Evolutionary conservation across 2,888 invertebrate genomes (phyloP), one percentile per base, ranked within the genome.

Genomic region (Drosophila seclusa): DNA sequence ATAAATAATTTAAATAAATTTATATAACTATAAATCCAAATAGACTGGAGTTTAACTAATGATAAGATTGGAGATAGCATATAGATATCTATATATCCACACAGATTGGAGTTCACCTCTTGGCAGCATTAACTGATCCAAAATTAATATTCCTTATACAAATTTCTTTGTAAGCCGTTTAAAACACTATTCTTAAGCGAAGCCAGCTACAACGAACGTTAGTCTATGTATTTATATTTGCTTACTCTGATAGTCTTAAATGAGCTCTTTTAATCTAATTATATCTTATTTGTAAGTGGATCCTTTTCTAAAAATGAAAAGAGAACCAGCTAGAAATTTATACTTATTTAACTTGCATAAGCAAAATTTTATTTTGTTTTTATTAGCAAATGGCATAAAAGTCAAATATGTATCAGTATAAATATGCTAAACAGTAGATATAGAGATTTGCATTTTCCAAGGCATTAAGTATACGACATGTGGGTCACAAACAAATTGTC

Each of bases 381-480:
- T 50, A 11, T 36, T 27, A 50, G 10, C 48, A 49, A 65, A 65
- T 55, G 31, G 31, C 32, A 68, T 49, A 49, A 21, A 34, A 49
- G 49, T 21, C 31, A 31, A 27, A 50, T 24, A 13, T 32, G 32
- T 18, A 29, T 4, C n/a, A 7, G 24, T 34, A 68, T 68, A 68
- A 42, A 59, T 59, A 69, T 68, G 57, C 48, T 55, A 68, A 68
- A 27, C 48, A 69, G 49, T 42, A 60, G 60, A 21, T 70, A 31
- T 58, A 42, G 13, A 38, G 71, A 42, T 59, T 59, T 36, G 34
- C 34, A 42, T 27, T 50, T 69, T 32, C 11, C 11, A 61, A 38
- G 27, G 31, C 55, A 55, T 59, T 54, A 50, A 58, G 73, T 32
- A 67, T 55, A 76, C 75, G 76, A 49, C 48, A 69, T 49, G 76